These are phyloP conservation scores for Clarias laeviceps DNA, from an alignment of 2,797 vertebrate genomes.

Conservation along the genomic window DNA sequence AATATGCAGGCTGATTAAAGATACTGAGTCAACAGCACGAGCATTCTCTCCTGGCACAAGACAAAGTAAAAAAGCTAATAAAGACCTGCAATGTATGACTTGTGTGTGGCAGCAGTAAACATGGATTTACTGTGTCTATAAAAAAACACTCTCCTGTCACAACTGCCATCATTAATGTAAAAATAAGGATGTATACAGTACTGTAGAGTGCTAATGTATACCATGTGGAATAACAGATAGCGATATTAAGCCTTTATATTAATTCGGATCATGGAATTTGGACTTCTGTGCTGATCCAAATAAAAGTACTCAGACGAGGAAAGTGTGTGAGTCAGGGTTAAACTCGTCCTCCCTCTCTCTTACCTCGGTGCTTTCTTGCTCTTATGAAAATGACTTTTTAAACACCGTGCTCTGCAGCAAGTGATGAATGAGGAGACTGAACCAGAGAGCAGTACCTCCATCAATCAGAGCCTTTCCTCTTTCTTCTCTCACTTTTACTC, in stretches of 20 bases:
- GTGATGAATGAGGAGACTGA: conserved; percentile 63
- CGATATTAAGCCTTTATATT: not conserved
- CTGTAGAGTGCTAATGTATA: not conserved
- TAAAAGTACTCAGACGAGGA: not conserved
- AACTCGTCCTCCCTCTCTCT: conserved; percentile 32
- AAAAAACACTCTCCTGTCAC: not conserved
- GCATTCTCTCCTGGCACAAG: conserved; percentile 28
- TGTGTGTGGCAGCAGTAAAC: conserved; percentile 26
- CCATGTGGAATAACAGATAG: not conserved
- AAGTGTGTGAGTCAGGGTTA: conserved; percentile 21
- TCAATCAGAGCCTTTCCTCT: conserved; percentile 44
- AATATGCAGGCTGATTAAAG: conserved; percentile 29
- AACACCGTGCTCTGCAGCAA: conserved; percentile 50
- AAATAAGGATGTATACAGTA: not conserved
- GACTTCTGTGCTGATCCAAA: conserved; percentile 14
- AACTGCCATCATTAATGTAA: conserved; percentile 16
- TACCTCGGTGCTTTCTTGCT: conserved; percentile 12
- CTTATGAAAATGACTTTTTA: conserved; percentile 60
- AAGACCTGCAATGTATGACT: conserved; percentile 28
- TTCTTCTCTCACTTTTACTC: conserved; percentile 26
- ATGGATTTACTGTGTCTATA: conserved; percentile 5
- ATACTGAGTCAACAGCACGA: conserved; percentile 29
- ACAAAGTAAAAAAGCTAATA: conserved; percentile 45
- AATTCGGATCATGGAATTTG: not conserved
- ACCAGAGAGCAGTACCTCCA: conserved; percentile 40